phyloP scores from a whole-genome alignment of 2,113 vertebrate genomes.

The Mellivora capensis region DNA sequence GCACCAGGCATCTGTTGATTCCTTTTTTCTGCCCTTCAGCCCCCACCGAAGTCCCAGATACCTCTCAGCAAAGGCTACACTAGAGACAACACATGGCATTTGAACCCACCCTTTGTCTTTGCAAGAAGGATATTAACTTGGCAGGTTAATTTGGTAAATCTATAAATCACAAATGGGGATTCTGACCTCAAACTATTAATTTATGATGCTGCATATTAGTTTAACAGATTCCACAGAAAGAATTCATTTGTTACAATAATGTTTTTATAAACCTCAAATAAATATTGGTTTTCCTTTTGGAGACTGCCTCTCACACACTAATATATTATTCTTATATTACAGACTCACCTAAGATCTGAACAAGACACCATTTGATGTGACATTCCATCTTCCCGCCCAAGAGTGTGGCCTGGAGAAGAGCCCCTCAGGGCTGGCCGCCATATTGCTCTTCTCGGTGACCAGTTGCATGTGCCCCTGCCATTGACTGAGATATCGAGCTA shows the following conservation, averaged over 20 bases:
- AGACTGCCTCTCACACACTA: neutral
- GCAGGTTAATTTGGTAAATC: neutral
- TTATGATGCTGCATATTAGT: neutral
- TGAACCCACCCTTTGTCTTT: neutral
- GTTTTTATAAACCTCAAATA: conserved; percentile 12
- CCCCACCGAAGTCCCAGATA: neutral
- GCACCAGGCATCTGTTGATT: rapidly evolving
- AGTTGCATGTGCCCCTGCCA: neutral
- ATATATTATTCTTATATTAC: neutral
- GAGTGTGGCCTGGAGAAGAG: neutral
- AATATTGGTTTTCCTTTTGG: neutral
- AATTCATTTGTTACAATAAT: conserved; percentile 20
- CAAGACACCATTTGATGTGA: neutral
- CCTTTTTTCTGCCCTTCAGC: neutral
- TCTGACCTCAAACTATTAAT: neutral
- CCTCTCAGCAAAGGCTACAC: neutral
- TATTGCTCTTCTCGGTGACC: neutral
- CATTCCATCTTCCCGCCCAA: neutral
- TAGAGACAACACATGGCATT: neutral
- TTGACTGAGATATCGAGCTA: neutral
- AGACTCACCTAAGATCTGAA: neutral
- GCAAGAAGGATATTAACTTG: neutral
- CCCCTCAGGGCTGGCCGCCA: neutral
- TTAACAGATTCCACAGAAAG: neutral
- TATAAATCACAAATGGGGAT: neutral